Base-by-base conservation (phyloP, 2,888 invertebrate species). In the Melieria omissa region DNA sequence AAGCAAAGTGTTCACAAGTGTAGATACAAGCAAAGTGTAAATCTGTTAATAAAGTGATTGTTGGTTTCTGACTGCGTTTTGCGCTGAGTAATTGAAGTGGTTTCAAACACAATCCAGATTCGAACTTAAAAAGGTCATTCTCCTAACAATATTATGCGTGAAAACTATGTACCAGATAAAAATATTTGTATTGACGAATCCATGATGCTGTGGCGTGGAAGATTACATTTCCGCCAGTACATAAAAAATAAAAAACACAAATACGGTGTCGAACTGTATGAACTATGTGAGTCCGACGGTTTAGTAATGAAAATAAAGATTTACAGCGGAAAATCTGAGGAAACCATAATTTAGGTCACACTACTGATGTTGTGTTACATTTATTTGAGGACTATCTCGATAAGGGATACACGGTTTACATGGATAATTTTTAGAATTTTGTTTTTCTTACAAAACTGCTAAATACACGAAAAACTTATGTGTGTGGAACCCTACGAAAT, bases 341-440 rank as follows among this genome's bases (percentile, higher is more conserved):
- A n/a, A n/a, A n/a, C n/a, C n/a, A n/a, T n/a, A n/a, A n/a, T n/a
- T n/a, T n/a, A n/a, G n/a, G n/a, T n/a, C n/a, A n/a, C n/a, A 71
- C 71, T 71, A 52, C 65, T 70, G 69, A 75, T 58, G 73, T 71
- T 73, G 68, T 65, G 60, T 54, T 73, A 66, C 44, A 72, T 74
- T 74, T 74, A 74, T 69, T 74, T 72, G 65, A 74, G 72, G 55
- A 72, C 72, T 72, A 74, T 71, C 71, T 70, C 63, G 73, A 71
- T 71, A 73, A 73, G 66, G 42, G 65, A 42, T 74, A 74, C 65
- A 41, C 68, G 52, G 44, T 71, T 49, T 61, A 73, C 70, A 70
- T 73, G 61, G 66, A 74, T 70, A 72, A 60, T 58, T 73, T 62
- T 67, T 72, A 72, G 72, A 74, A 73, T 67, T 74, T 68, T 47